Conservation (phyloP, 1,140 invertebrate species). For the Brachionus asplanchnoidis region DNA sequence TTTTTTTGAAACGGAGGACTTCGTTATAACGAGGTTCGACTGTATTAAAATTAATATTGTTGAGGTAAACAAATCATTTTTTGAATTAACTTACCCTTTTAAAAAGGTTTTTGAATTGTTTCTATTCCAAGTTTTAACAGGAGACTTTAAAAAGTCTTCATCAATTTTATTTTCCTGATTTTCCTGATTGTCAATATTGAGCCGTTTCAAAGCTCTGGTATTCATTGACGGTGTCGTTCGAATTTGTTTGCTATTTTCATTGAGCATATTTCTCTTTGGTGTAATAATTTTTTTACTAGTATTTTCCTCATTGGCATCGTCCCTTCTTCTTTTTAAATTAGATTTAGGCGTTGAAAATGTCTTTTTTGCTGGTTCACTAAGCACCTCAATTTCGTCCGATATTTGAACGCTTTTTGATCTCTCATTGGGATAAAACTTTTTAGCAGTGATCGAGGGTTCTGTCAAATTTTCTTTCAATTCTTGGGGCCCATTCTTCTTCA, state of each 20-base stretch:
- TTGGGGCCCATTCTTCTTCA: neutral
- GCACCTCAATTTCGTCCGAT: neutral
- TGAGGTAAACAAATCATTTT: no score
- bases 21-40: no score
- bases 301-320: neutral
- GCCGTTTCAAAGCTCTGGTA: neutral
- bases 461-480: neutral
- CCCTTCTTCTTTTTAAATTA: neutral
- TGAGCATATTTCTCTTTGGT: neutral
- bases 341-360: neutral
- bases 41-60: no score
- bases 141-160: slow-evolving; percentile 2
- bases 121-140: slow-evolving; percentile 41
- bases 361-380: neutral
- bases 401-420: neutral
- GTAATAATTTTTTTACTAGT: neutral
- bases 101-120: slow-evolving; percentile 11
- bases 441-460: neutral
- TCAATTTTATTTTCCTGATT: slow-evolving; percentile 20
- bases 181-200: slow-evolving; percentile 9
- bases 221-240: neutral
- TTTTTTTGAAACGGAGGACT: no score
- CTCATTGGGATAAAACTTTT: slow-evolving; percentile 8
- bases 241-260: neutral
- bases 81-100: neutral